Evolutionary conservation across 2,888 invertebrate genomes (phyloP).

Genomic region (Ectemnius continuus): DNA sequence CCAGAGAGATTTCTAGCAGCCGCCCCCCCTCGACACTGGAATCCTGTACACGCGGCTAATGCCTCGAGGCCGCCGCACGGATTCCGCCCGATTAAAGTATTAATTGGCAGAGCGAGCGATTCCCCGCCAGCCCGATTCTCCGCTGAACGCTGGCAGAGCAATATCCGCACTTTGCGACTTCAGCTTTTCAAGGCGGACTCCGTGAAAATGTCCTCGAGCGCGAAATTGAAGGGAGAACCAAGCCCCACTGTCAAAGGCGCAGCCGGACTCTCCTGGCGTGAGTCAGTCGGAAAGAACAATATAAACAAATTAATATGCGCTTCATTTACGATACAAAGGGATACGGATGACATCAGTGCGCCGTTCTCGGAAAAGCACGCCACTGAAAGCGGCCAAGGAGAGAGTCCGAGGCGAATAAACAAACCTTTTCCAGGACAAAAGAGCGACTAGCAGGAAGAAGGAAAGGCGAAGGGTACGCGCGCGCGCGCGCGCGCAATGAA

Average conservation of each 20-base stretch:
- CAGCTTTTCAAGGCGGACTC: too few relatives aligned
- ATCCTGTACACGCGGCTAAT: slow-evolving; percentile 3
- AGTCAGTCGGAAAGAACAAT: background rate
- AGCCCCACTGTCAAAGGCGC: too few relatives aligned
- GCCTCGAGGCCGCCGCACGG: slow-evolving; percentile 26
- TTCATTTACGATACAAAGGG: slow-evolving; percentile 3
- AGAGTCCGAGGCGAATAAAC: slow-evolving; percentile 31
- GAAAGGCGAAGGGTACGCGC: background rate
- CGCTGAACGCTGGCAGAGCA: too few relatives aligned
- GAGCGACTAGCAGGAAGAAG: background rate
- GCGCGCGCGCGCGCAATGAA: background rate
- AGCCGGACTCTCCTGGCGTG: background rate
- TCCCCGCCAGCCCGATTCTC: too few relatives aligned
- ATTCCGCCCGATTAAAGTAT: slow-evolving; percentile 43
- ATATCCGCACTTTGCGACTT: too few relatives aligned
- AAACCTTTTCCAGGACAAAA: slow-evolving; percentile 12
- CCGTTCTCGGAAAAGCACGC: background rate
- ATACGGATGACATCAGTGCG: slow-evolving; percentile 9
- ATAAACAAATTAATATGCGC: slow-evolving; percentile 11
- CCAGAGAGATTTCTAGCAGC: background rate
- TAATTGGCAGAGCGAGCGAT: slow-evolving; percentile 34
- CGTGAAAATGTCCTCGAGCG: too few relatives aligned
- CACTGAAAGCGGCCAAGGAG: slow-evolving; percentile 16
- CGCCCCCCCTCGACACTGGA: slow-evolving; percentile 18
- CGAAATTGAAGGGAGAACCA: too few relatives aligned